Conservation (phyloP, 2,113 vertebrate genomes). For the Gracilinanus agilis region DNA sequence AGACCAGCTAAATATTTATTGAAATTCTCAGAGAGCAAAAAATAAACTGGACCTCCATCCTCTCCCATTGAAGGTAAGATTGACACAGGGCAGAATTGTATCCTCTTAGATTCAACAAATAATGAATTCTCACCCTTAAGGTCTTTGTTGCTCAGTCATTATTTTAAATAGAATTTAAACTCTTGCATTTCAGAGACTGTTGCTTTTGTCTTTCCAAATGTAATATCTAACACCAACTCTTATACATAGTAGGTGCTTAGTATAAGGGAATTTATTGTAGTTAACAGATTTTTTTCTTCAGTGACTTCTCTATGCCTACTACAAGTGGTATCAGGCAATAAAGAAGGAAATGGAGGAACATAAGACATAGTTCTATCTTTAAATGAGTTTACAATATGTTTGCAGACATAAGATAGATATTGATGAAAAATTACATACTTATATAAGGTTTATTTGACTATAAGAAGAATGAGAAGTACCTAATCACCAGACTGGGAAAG, state of each 20-base stretch:
- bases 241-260: background rate
- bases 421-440: background rate
- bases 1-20: background rate
- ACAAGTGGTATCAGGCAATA: background rate
- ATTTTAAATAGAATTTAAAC: background rate
- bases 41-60: background rate
- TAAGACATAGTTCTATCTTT: background rate
- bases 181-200: background rate
- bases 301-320: background rate
- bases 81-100: background rate
- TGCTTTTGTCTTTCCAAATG: background rate
- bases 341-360: background rate
- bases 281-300: background rate
- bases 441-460: background rate
- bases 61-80: background rate
- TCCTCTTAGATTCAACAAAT: background rate
- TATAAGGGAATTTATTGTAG: background rate
- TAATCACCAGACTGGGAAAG: background rate
- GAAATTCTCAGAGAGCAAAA: background rate
- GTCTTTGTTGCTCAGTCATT: background rate
- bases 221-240: background rate
- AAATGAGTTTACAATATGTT: background rate
- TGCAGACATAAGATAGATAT: background rate
- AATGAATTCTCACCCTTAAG: background rate
- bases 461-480: background rate